Evolutionary conservation across 2,888 invertebrate species (phyloP).

Genomic region (Dorcus hopei): DNA sequence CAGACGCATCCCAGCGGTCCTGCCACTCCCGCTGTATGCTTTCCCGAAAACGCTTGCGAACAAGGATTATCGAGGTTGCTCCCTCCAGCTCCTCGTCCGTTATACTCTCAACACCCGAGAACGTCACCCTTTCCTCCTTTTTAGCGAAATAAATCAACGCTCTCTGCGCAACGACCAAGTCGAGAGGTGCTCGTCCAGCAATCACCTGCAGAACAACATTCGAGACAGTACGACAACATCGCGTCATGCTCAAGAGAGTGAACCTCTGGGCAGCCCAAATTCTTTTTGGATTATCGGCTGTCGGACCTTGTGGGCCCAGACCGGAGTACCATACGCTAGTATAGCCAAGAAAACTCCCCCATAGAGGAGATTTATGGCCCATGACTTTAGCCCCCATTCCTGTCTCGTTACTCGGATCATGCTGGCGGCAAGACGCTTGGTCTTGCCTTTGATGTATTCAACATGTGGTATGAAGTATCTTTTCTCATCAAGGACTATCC

Average conservation of each 20-base stretch:
- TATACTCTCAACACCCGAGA: background rate
- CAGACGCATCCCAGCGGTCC: too few species aligned
- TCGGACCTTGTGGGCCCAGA: background rate
- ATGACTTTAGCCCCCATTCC: too few species aligned
- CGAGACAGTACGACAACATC: too few species aligned
- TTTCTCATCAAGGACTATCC: constrained; percentile 2
- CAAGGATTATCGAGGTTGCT: too few species aligned
- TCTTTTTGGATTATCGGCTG: background rate
- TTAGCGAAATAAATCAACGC: background rate
- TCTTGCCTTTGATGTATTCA: background rate
- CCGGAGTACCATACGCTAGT: too few species aligned
- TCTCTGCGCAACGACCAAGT: background rate
- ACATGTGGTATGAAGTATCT: background rate
- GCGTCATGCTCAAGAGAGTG: too few species aligned
- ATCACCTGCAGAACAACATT: constrained; percentile 1
- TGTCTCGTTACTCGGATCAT: too few species aligned
- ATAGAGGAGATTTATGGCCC: too few species aligned
- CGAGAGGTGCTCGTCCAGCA: background rate
- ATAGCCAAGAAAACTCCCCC: too few species aligned
- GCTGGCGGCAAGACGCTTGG: background rate
- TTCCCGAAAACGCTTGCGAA: background rate
- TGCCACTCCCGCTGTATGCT: background rate
- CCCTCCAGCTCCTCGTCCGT: background rate
- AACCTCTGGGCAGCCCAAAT: too few species aligned
- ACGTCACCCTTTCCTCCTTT: background rate